A percentile compares a stretch with the other conserved stretches of the same genome.
phyloP scores from a whole-genome alignment of 1,140 invertebrate species.

The Anadara kagoshimensis region DNA sequence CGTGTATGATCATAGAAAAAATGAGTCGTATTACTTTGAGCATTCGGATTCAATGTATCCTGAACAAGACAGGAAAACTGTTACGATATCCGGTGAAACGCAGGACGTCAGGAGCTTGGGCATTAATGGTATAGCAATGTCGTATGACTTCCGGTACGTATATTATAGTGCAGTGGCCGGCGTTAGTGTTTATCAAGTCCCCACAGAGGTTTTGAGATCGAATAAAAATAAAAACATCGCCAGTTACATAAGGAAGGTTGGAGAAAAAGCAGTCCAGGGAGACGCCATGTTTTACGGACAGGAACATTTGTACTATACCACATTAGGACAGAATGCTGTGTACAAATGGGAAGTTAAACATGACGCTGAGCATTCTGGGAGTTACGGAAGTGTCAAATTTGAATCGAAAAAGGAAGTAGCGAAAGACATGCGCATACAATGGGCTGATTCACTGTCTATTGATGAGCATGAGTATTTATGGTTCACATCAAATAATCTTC shows the following conservation, averaged over 20 bases:
- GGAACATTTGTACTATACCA: conserved; percentile 32
- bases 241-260: conserved; percentile 3
- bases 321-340: conserved; percentile 24
- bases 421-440: conserved; percentile 23
- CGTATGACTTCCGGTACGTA: conserved; percentile 29
- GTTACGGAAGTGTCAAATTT: neutral
- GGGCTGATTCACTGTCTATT: conserved; percentile 30
- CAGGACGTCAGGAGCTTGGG: conserved; percentile 3
- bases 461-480: conserved; percentile 33
- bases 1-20: conserved; percentile 39
- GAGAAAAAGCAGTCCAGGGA: conserved; percentile 23
- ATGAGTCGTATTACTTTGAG: conserved; percentile 35
- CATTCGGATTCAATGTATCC: conserved; percentile 41
- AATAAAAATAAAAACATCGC: conserved; percentile 1
- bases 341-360: conserved; percentile 18
- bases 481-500: conserved; percentile 38
- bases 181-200: conserved; percentile 33
- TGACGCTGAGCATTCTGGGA: neutral
- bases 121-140: conserved; percentile 43
- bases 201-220: conserved; percentile 27
- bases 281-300: conserved; percentile 29
- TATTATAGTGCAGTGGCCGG: conserved; percentile 36
- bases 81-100: conserved; percentile 15
- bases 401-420: neutral
- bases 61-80: conserved; percentile 9